Evolutionary conservation across 2,888 invertebrate genomes (phyloP).

Genomic region (Tortrix viridana): DNA sequence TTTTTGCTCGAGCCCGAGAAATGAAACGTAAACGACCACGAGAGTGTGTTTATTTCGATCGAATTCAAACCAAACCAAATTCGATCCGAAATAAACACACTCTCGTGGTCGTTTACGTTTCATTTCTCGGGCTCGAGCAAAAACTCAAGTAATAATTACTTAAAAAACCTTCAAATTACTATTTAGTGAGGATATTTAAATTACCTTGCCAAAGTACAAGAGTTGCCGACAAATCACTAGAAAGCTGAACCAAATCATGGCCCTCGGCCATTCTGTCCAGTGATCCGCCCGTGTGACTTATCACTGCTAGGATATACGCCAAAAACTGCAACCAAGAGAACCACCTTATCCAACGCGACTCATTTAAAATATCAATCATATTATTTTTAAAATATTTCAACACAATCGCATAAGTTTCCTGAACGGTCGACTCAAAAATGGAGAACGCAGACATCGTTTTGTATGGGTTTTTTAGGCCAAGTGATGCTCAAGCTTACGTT

Average conservation of each 20-base stretch:
- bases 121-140: too few species aligned
- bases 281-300: constrained; percentile 17
- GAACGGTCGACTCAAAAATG: constrained; percentile 16
- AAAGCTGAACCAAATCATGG: constrained; percentile 20
- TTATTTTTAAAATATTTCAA: constrained; percentile 14
- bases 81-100: too few species aligned
- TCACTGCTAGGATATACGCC: constrained; percentile 5
- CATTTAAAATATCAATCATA: constrained; percentile 26
- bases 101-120: too few species aligned
- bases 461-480: constrained; percentile 4
- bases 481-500: not conserved
- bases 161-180: too few species aligned
- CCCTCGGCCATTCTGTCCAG: constrained; percentile 6
- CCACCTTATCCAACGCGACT: not conserved
- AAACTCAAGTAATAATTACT: too few species aligned
- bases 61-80: too few species aligned
- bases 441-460: constrained; percentile 22
- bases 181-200: not conserved
- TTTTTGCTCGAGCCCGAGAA: too few species aligned
- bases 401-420: constrained; percentile 14
- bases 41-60: too few species aligned
- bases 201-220: constrained; percentile 30
- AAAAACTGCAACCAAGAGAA: constrained; percentile 14
- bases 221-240: constrained; percentile 22
- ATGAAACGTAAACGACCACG: too few species aligned